Conservation (phyloP, 2,113 vertebrate species). For the Macheiramphus alcinus region DNA sequence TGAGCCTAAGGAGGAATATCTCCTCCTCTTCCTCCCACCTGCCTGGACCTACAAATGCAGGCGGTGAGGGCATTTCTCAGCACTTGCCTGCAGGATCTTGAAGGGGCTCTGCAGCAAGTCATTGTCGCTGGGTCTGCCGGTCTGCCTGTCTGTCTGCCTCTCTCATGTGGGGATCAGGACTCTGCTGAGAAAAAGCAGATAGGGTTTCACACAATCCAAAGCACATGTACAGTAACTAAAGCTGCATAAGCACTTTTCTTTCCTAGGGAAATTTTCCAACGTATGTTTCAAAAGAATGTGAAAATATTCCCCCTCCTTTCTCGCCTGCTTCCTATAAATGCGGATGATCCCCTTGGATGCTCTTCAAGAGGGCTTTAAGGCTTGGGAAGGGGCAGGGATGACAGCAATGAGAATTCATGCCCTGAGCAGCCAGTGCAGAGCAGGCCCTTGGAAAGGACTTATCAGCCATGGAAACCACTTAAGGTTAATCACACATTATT, state of each 20-base stretch:
- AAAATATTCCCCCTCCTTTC: not conserved
- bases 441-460: not conserved
- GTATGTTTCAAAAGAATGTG: conserved; percentile 19
- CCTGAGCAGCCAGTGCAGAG: not conserved
- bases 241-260: conserved; percentile 43
- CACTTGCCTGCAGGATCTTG: not conserved
- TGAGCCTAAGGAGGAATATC: not conserved
- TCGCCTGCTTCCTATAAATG: not conserved
- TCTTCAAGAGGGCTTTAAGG: not conserved
- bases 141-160: not conserved
- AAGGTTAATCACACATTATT: not conserved
- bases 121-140: not conserved
- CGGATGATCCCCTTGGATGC: rapidly evolving
- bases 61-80: not conserved
- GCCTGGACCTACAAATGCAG: not conserved
- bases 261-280: conserved; percentile 16
- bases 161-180: not conserved
- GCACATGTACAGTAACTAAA: conserved; percentile 40
- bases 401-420: not conserved
- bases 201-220: conserved; percentile 60
- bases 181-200: conserved; percentile 49
- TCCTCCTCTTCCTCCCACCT: not conserved
- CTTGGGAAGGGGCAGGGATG: not conserved
- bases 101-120: not conserved
- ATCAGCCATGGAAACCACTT: not conserved